Base-by-base conservation (phyloP, 2,888 invertebrate genomes). In the Orgyia antiqua region DNA sequence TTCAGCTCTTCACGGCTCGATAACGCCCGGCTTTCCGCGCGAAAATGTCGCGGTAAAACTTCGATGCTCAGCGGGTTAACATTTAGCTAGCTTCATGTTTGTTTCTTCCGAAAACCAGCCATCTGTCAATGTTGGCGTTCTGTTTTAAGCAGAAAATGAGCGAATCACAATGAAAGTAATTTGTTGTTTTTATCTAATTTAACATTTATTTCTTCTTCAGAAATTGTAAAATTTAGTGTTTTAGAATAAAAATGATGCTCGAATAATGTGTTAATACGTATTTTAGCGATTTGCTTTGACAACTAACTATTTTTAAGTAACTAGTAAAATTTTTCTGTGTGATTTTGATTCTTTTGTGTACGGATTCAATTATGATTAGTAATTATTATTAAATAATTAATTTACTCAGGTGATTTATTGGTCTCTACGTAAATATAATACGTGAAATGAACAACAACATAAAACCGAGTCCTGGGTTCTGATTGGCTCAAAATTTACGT, bases 1-100 rank as follows among this genome's bases (percentile, higher is more conserved):
- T 77, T 72, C 58, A 75, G 71, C 59, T 80, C 83, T 84, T 79
- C 78, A 83, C 80, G 79, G 82, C 82, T 84, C 75, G 71, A 82
- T 86, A 83, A 82, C 82, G 84, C 79, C 84, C 83, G 83, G 83
- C 86, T 80, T 86, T 83, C 84, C 87, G 87, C 87, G 87, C 87
- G 87, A 86, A 84, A 87, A 87, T 84, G 82, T 84, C 84, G 87
- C 87, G 86, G 80, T 82, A 79, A 86, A 80, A 78, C 72, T 72
- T 69, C 53, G 62, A 59, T 62, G 43, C 69, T 62, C 65, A 55
- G 58, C 61, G 66, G 65, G 60, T 56, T 56, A 45, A 70, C 58
- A 60, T 62, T 37, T 42, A 34, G 51, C 79, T 74, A 75, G 68
- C 78, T 87, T 87, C 87, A 82, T 50, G 74, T 74, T 79, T 86